These are phyloP conservation scores for Petrocephalus microphthalmus DNA, from an alignment of 2,113 vertebrate genomes.

Conservation along the genomic window DNA sequence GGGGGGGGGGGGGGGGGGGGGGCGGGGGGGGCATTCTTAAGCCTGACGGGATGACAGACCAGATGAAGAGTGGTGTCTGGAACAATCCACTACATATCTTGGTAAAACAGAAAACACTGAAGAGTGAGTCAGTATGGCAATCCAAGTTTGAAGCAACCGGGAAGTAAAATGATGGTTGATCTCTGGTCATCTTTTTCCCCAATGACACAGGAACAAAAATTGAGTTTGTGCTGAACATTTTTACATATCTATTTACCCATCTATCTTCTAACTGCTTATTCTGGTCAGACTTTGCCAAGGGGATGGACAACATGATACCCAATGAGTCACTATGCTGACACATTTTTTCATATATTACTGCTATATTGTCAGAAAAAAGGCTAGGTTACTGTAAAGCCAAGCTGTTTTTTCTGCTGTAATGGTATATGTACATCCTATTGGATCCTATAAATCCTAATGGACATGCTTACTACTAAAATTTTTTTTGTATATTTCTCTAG, in stretches of 20 bases:
- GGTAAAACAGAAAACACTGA: not conserved
- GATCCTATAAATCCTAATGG: not conserved
- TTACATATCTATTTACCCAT: not conserved
- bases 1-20: too few relatives aligned
- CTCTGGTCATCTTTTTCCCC: not conserved
- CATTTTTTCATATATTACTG: not conserved
- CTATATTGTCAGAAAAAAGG: not conserved
- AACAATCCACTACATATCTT: not conserved
- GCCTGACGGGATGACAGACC: not conserved
- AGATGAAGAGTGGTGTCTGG: not conserved
- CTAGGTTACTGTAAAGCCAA: not conserved
- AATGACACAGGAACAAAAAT: not conserved
- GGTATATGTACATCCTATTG: not conserved
- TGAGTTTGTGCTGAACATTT: not conserved
- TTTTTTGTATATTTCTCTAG: not conserved
- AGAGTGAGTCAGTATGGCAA: not conserved
- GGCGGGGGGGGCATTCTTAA: not conserved
- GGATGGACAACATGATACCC: not conserved
- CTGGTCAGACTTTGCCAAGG: not conserved
- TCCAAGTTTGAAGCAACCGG: not conserved
- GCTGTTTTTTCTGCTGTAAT: not conserved
- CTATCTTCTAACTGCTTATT: not conserved
- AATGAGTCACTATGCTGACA: not conserved
- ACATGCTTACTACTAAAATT: not conserved
- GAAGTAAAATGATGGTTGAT: not conserved